Conservation (phyloP, 2,888 invertebrate genomes). For the Hedya salicella region DNA sequence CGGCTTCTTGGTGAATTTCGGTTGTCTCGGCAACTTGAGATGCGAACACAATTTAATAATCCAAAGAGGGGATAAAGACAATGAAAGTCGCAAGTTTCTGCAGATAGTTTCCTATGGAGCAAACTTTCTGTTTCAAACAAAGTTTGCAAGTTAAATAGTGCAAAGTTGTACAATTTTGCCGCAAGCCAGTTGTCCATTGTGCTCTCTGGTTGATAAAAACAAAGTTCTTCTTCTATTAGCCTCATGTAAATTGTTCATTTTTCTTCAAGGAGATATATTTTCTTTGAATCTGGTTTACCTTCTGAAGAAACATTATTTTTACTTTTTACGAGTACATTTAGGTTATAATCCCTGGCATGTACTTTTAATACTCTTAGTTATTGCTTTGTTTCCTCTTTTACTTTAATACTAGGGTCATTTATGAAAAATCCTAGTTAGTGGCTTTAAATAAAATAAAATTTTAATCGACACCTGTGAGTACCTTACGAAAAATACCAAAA, state of each 20-base stretch:
- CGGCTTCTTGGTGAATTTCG: slow-evolving; percentile 37
- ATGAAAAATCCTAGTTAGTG: too few relatives aligned
- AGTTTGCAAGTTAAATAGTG: slow-evolving; percentile 74
- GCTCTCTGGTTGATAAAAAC: slow-evolving; percentile 57
- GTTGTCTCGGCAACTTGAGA: slow-evolving; percentile 40
- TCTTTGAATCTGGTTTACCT: not conserved
- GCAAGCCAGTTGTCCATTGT: slow-evolving; percentile 64
- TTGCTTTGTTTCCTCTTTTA: too few relatives aligned
- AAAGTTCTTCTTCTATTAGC: slow-evolving; percentile 47
- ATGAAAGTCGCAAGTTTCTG: slow-evolving; percentile 54
- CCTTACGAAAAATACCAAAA: too few relatives aligned
- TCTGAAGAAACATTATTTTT: not conserved
- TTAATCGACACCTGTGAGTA: too few relatives aligned
- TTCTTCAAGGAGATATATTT: slow-evolving; percentile 43
- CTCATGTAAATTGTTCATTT: slow-evolving; percentile 58
- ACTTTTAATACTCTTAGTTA: too few relatives aligned
- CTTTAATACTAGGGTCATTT: too few relatives aligned
- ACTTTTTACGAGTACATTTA: not conserved
- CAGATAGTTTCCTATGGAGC: slow-evolving; percentile 59
- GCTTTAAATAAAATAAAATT: too few relatives aligned
- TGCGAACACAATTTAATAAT: slow-evolving; percentile 55
- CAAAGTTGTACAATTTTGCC: slow-evolving; percentile 72
- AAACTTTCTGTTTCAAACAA: slow-evolving; percentile 54
- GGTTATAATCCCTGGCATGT: too few relatives aligned
- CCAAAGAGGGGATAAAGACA: slow-evolving; percentile 57